Evolutionary conservation across 2,888 invertebrate genomes (phyloP).

Genomic region (Drosophila borealis): DNA sequence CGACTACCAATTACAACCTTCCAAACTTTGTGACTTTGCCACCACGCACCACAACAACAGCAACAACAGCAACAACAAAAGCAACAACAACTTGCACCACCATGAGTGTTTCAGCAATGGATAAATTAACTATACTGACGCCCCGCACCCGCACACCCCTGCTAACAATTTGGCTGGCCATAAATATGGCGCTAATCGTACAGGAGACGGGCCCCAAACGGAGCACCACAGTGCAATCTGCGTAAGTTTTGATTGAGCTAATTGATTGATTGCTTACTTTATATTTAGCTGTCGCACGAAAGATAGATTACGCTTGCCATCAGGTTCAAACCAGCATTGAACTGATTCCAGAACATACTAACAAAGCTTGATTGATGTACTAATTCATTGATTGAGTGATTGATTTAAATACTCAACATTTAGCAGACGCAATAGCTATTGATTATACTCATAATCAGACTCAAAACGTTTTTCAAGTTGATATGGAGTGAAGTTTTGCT

Average conservation of each 20-base stretch:
- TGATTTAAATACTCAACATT: no score
- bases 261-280: not conserved
- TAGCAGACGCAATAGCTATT: no score
- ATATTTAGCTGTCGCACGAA: no score
- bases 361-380: no score
- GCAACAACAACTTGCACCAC: constrained; percentile 57
- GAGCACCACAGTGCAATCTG: constrained; percentile 84
- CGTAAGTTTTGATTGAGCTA: constrained; percentile 80
- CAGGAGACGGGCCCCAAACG: constrained; percentile 83
- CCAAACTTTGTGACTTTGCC: constrained; percentile 44
- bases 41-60: constrained; percentile 36
- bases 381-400: no score
- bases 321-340: no score
- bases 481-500: no score
- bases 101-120: constrained; percentile 84
- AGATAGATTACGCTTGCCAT: no score
- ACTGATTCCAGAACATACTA: no score
- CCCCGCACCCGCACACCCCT: constrained; percentile 82
- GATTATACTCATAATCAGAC: no score
- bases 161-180: constrained; percentile 85
- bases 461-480: no score
- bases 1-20: constrained; percentile 38
- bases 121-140: constrained; percentile 80
- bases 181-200: constrained; percentile 84
- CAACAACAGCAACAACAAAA: constrained; percentile 30